Evolutionary conservation across 2,888 invertebrate genomes (phyloP), one percentile per base, ranked within the genome.

Genomic region (Meteorus colon): DNA sequence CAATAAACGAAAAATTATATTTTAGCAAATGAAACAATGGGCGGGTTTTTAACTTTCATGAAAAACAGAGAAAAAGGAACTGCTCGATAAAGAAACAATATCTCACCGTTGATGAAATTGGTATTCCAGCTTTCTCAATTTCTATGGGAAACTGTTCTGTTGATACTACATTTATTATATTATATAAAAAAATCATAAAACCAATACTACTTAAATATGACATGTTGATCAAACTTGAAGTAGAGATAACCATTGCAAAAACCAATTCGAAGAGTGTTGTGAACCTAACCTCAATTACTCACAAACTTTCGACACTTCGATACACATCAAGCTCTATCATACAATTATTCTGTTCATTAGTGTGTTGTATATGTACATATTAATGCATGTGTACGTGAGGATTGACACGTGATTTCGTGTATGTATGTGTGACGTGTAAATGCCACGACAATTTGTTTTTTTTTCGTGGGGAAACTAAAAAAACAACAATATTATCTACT

Each of bases 61-160:
- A 24, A 14, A 19, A 24, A 51, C 29, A 31, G 45, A 5, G 27
- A 73, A 51, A 14, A 55, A 14, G 10, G 31, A 63, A 65, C 29
- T 27, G 51, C 29, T 34, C 51, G 4, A 55, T 24, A 34, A 51
- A 34, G 6, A 6, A 24, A 27, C 2, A 63, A 14, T 6, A 24
- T 24, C 65, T 66, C 27, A 73, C 67, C 67, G 41, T 41, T 27
- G 73, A 67, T 45, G 73, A 59, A 34, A 60, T n/a, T 34, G 27
- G 45, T 10, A 67, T 6, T 34, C 41, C 73, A n/a, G 59, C 59
- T 45, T 67, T 67, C n/a, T 41, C 67, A 67, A 67, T 65, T n/a
- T 67, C 73, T n/a, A 73, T 59, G 10, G 73, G 73, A 8, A 59
- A 55, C 55, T 73, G 51, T 41, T 73, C 67, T 19, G 66, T 37